Evolutionary conservation across 1,140 invertebrate genomes (phyloP).

Genomic region (Probaryconus sp.): DNA sequence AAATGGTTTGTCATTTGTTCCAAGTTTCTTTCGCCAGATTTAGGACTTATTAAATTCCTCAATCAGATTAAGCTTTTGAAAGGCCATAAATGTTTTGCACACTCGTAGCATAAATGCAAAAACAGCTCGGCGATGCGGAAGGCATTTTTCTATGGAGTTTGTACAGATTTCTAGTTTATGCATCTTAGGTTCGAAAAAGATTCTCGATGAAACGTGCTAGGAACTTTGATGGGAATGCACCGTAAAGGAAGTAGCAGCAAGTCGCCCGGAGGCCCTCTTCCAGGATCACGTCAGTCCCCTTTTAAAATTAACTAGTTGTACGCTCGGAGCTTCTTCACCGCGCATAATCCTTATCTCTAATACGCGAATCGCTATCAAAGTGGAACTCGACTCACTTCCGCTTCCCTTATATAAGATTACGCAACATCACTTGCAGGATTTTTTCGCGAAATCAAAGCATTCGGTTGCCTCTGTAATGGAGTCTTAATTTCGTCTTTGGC

Average conservation of each 20-base stretch:
- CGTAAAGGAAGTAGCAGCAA: constrained; percentile 49
- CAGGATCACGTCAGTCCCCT: constrained; percentile 45
- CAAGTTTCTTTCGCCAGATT: too few species aligned
- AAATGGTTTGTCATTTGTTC: too few species aligned
- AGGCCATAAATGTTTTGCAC: too few species aligned
- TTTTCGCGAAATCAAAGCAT: constrained; percentile 51
- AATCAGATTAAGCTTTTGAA: too few species aligned
- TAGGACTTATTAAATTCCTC: too few species aligned
- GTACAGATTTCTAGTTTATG: constrained; percentile 36
- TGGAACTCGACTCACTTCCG: constrained; percentile 58
- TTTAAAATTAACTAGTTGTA: constrained; percentile 60
- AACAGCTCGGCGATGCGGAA: constrained; percentile 21
- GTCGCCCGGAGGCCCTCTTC: constrained; percentile 52
- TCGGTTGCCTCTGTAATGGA: constrained; percentile 39
- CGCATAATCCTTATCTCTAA: constrained; percentile 57
- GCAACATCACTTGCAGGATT: constrained; percentile 45
- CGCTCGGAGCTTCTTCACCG: constrained; percentile 54
- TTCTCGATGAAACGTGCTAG: constrained; percentile 44
- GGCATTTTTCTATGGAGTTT: constrained; percentile 43
- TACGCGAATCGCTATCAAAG: constrained; percentile 55
- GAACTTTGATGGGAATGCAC: constrained; percentile 48
- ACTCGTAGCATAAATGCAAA: too few species aligned
- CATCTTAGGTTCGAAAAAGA: constrained; percentile 27
- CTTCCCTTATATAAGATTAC: constrained; percentile 53
- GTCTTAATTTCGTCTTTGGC: constrained; percentile 38